Evolutionary conservation across 2,797 vertebrate genomes (phyloP), one percentile per base, ranked within the genome.

Genomic region (Pangasius macronema): DNA sequence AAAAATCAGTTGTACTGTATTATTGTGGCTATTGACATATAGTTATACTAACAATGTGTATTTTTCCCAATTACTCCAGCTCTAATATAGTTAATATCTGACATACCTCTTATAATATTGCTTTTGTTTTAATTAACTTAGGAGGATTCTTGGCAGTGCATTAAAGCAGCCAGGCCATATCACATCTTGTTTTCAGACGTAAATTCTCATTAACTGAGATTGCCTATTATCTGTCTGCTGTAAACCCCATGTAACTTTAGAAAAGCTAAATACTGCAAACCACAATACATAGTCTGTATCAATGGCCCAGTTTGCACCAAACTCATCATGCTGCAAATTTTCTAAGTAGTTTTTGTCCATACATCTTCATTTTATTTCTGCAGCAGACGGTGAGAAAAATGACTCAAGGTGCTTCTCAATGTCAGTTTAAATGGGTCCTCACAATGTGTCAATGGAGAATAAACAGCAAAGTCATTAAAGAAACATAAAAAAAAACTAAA

Each of bases 71-170:
- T 59, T 79, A 84, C 6, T 70, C 27, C 33, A 57, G 30, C 5
- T 67, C 24, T 75, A 73, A 82, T 65, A 30, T 51, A 82, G 63
- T 63, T 61, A 61, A 42, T 42, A 59, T 80, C 57, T 13, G 36
- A 81, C 72, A 77, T n/a, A 53, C 68, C 22, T 67, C 30, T 75
- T 73, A 55, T 83, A 67, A 7, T 65, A 68, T 83, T 79, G n/a
- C 83, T 88, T 33, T 22, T 11, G 46, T 88, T 76, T 46, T 61
- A 67, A 89, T 87, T 85, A 85, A 85, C 20, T 30, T 86, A 57
- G 79, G 77, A 80, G 53, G 20, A 57, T 39, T 80, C 53, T 80
- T 59, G 55, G 55, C 30, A 57, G 30, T 20, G 51, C 33, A 59
- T 27, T 59, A 36, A 80, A 80, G 33, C 33, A 59, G 53, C 53